Percentiles rank a stretch among this genome's conserved stretches.
phyloP scores from a whole-genome alignment of 2,113 vertebrate species.

The Mesocricetus auratus region DNA sequence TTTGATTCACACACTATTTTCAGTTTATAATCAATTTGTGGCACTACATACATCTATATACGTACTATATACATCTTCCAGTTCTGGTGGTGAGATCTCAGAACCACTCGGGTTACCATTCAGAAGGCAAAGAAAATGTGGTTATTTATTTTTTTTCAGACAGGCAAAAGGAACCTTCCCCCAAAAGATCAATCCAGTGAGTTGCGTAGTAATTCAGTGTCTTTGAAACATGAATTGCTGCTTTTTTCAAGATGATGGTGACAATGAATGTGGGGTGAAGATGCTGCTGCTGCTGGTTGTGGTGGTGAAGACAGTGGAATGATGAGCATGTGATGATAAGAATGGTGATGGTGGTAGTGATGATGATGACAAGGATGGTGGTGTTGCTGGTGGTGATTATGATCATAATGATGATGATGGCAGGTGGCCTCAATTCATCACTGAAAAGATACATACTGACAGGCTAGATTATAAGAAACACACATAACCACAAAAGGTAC shows the following conservation, averaged over 20 bases:
- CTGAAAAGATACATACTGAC: neutral
- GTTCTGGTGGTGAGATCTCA: neutral
- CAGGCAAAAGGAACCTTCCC: neutral
- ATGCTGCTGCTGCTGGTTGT: neutral
- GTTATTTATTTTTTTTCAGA: neutral
- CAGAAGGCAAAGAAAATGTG: neutral
- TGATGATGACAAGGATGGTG: neutral
- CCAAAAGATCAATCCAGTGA: neutral
- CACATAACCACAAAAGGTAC: neutral
- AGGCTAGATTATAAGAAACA: neutral
- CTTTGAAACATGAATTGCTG: neutral
- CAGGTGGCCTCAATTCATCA: neutral
- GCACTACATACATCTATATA: neutral
- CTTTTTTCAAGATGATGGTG: neutral
- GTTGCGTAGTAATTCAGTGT: neutral
- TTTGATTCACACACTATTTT: neutral
- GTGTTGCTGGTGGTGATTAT: neutral
- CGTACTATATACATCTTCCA: neutral
- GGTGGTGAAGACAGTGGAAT: neutral
- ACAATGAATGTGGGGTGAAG: neutral
- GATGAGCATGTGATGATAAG: neutral
- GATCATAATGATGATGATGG: too few species aligned
- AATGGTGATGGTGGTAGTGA: neutral
- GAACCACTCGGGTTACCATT: neutral
- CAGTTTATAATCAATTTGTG: conserved; percentile 1